Conservation (phyloP, 2,113 vertebrate species). For the Zapus hudsonius region DNA sequence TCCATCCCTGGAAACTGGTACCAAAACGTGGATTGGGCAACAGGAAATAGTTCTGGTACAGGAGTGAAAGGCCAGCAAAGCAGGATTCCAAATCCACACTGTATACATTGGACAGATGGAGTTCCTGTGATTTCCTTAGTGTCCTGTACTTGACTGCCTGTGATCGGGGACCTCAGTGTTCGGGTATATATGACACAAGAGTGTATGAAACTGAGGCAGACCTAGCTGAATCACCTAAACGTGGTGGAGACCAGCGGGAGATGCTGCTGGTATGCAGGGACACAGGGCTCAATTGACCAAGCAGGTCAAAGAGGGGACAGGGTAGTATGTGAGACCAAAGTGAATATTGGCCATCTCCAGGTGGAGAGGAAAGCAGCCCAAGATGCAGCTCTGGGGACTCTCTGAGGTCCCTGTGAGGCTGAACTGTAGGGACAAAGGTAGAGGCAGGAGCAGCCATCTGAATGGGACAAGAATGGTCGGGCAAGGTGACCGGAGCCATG, state of each 20-base stretch:
- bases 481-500: no score
- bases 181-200: background rate
- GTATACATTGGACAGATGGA: no score
- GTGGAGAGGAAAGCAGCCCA: accelerated
- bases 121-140: background rate
- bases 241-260: accelerated
- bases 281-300: background rate
- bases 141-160: background rate
- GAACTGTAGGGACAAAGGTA: background rate
- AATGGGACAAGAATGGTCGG: no score
- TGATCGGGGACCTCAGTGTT: background rate
- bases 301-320: background rate
- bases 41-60: background rate
- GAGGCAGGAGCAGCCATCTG: accelerated
- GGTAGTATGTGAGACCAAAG: background rate
- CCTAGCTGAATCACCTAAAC: no score
- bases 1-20: background rate
- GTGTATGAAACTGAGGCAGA: background rate
- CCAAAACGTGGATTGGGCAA: background rate
- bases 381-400: background rate
- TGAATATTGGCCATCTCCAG: background rate
- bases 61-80: background rate
- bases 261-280: background rate
- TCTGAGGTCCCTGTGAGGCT: background rate
- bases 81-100: background rate